Base-by-base conservation (phyloP, 2,113 vertebrate species). In the Aegithalos caudatus region DNA sequence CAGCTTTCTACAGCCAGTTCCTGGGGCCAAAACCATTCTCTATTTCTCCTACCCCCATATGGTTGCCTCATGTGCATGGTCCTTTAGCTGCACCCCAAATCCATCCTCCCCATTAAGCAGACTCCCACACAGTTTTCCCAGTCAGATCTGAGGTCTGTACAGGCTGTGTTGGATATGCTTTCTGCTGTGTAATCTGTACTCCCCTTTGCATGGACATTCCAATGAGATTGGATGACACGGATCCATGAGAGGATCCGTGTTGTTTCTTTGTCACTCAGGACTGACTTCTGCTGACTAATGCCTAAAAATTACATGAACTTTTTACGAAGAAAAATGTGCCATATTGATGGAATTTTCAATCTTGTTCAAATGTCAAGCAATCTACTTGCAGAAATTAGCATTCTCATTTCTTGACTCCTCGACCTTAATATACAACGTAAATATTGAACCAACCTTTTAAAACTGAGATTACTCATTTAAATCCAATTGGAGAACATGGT, bases 351-450 rank as follows among this genome's bases (percentile, higher is more conserved):
- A 72, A 94, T 92, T 88, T 94, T 85, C 88, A 93, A 81, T 88
- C 80, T 97, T 91, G 58, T 38, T 93, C 88, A 95, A 96, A 97
- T 96, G 94, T 94, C 95, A 97, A 86, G 60, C 92, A 97, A 91
- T 79, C 86, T 91, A 58, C 91, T 92, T 42, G 66, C 57, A 77
- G 86, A 92, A 94, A 93, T 95, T 90, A 95, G 18, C 2, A 7
- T 93, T 95, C 81, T 94, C 61, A 40, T 95, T 90, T 92, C 88
- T 89, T 96, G 86, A 91, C 97, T 97, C 60, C 73, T 54, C 9
- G 12, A 57, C 79, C 71, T 94, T 88, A 76, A 94, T 81, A 94
- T 81, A 48, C 80, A 64, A 90, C 73, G 29, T 48, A 95, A 96
- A 90, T 96, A 97, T 38, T 37, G 69, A 97, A 70, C 94, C 95